A percentile compares a stretch with the other conserved stretches of the same genome.
phyloP scores from a whole-genome alignment of 2,113 vertebrate genomes.

The Otolemur garnettii region DNA sequence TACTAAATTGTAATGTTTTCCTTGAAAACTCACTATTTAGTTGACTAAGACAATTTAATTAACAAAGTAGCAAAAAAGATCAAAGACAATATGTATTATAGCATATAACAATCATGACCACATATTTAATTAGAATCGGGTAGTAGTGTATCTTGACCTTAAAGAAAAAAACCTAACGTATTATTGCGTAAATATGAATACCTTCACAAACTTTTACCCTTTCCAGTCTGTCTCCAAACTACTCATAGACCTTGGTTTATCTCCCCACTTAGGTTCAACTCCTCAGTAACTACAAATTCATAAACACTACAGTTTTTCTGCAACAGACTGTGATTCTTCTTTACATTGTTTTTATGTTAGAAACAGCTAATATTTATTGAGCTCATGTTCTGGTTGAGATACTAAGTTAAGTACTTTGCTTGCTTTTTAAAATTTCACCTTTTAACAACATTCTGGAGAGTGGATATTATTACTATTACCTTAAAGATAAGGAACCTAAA shows the following conservation, averaged over 20 bases:
- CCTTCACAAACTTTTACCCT: neutral
- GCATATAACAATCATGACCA: neutral
- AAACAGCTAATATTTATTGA: neutral
- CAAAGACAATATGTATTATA: neutral
- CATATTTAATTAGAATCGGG: neutral
- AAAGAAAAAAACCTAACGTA: neutral
- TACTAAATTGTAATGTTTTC: constrained; percentile 50
- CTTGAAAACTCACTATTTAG: constrained; percentile 49
- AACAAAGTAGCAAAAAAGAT: neutral
- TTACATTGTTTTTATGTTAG: constrained; percentile 35
- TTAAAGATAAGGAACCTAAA: constrained; percentile 51
- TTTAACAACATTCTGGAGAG: neutral
- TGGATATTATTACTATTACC: constrained; percentile 42
- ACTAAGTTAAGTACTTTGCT: neutral
- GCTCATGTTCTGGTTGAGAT: neutral
- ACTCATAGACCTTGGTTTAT: neutral
- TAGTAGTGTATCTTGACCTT: neutral
- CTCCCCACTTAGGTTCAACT: neutral
- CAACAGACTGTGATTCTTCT: constrained; percentile 5
- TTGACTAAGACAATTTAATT: neutral
- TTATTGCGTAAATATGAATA: constrained; percentile 50
- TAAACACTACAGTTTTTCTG: neutral
- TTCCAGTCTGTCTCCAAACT: neutral
- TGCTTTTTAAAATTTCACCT: neutral
- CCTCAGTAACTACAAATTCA: neutral